These are phyloP conservation scores for Istiophorus platypterus DNA, from an alignment of 2,113 vertebrate genomes.

Conservation along the genomic window DNA sequence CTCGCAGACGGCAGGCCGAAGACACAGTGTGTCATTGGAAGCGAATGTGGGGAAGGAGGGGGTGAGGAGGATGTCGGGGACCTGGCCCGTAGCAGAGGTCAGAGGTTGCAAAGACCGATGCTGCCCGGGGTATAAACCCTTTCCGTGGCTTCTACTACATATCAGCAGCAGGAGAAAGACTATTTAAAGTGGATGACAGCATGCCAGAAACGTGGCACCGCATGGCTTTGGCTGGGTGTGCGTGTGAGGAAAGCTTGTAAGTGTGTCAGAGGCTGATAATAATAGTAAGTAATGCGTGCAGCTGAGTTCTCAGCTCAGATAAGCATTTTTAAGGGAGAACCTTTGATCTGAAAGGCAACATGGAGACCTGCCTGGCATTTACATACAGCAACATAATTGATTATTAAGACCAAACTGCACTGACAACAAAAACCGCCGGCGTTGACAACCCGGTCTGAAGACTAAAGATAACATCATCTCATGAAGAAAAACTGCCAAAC, in stretches of 20 bases:
- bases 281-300: constrained; percentile 27
- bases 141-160: neutral
- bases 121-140: constrained; percentile 23
- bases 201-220: constrained; percentile 24
- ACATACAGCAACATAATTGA: neutral
- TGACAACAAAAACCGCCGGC: neutral
- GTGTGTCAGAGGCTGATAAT: constrained; percentile 23
- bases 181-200: constrained; percentile 47
- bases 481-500: neutral
- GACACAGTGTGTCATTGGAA: constrained; percentile 6
- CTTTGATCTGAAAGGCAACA: constrained; percentile 6
- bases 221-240: constrained; percentile 5
- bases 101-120: constrained; percentile 47
- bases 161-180: neutral
- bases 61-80: neutral
- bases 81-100: constrained; percentile 25
- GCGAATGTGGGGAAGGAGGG: neutral
- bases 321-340: constrained; percentile 36
- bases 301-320: constrained; percentile 42
- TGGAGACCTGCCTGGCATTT: constrained; percentile 1
- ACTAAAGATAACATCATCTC: neutral
- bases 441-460: neutral
- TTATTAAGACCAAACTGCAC: neutral
- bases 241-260: neutral
- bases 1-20: constrained; percentile 27